phyloP scores from a whole-genome alignment of 1,140 invertebrate species.

The Drosophila serrata region DNA sequence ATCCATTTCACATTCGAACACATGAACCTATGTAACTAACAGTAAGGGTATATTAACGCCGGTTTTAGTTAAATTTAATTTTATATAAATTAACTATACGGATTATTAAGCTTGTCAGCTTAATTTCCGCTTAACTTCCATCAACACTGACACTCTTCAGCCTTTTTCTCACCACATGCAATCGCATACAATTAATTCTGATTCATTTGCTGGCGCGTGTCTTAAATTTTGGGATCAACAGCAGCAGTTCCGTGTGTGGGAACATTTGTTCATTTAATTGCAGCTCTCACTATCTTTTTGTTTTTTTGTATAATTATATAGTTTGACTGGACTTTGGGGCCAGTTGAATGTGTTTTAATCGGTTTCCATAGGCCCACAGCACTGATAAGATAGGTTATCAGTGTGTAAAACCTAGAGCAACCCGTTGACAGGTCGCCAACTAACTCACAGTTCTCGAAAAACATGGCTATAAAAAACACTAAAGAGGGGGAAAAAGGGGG shows the following conservation, averaged over 20 bases:
- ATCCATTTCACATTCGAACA: too few relatives aligned
- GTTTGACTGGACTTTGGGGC: slow-evolving; percentile 33
- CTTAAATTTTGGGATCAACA: slow-evolving; percentile 3
- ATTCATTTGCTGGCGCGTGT: slow-evolving; percentile 43
- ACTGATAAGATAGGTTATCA: slow-evolving; percentile 51
- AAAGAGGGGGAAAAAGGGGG: not conserved
- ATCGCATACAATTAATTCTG: slow-evolving; percentile 28
- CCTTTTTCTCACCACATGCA: slow-evolving; percentile 25
- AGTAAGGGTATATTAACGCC: too few relatives aligned
- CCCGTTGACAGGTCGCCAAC: slow-evolving; percentile 40
- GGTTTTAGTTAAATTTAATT: too few relatives aligned
- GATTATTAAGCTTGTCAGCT: too few relatives aligned
- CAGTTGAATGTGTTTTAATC: slow-evolving; percentile 20
- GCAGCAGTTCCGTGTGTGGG: slow-evolving; percentile 11
- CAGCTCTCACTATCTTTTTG: too few relatives aligned
- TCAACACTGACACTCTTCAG: not conserved
- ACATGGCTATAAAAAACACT: slow-evolving; percentile 29
- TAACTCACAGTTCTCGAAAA: slow-evolving; percentile 29
- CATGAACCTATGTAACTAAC: too few relatives aligned
- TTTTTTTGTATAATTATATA: not conserved
- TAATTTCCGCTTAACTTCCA: not conserved
- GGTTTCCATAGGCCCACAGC: slow-evolving; percentile 8
- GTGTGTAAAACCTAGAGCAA: slow-evolving; percentile 29
- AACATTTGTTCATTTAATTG: slow-evolving; percentile 21
- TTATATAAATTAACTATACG: too few relatives aligned